These are phyloP conservation scores for Hyposmocoma kahamanoa DNA, from an alignment of 1,140 invertebrate species.

Conservation along the genomic window DNA sequence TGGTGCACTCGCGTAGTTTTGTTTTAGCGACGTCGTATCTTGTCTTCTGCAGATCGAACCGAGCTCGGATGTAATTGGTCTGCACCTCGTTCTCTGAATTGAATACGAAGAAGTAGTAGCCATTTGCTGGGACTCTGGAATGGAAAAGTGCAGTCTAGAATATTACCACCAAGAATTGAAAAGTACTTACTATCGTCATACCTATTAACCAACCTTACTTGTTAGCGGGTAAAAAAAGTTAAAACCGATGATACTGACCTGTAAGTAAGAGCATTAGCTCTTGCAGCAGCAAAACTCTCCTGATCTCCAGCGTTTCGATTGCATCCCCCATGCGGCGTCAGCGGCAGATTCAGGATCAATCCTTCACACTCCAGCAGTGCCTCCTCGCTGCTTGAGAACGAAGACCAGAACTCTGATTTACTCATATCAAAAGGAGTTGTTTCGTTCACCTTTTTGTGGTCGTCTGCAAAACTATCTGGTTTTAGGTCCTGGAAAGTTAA, in stretches of 20 bases:
- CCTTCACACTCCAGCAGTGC: slow-evolving; percentile 82
- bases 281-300: slow-evolving; percentile 66
- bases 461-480: slow-evolving; percentile 78
- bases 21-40: slow-evolving; percentile 78
- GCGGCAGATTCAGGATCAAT: slow-evolving; percentile 80
- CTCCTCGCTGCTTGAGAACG: slow-evolving; percentile 84
- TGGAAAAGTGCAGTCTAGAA: neutral
- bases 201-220: no score
- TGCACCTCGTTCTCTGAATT: slow-evolving; percentile 87
- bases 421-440: slow-evolving; percentile 78
- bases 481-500: slow-evolving; percentile 58
- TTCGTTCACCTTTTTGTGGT: slow-evolving; percentile 76
- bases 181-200: no score
- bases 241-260: no score
- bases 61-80: slow-evolving; percentile 78
- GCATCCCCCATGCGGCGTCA: slow-evolving; percentile 78
- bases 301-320: slow-evolving; percentile 44
- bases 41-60: slow-evolving; percentile 81
- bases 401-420: slow-evolving; percentile 86
- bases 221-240: no score
- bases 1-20: slow-evolving; percentile 74
- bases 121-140: slow-evolving; percentile 76
- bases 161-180: neutral
- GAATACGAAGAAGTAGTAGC: slow-evolving; percentile 89
- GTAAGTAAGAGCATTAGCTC: slow-evolving; percentile 78